Base-by-base conservation (phyloP, 2,888 invertebrate species). In the Aelia acuminata region DNA sequence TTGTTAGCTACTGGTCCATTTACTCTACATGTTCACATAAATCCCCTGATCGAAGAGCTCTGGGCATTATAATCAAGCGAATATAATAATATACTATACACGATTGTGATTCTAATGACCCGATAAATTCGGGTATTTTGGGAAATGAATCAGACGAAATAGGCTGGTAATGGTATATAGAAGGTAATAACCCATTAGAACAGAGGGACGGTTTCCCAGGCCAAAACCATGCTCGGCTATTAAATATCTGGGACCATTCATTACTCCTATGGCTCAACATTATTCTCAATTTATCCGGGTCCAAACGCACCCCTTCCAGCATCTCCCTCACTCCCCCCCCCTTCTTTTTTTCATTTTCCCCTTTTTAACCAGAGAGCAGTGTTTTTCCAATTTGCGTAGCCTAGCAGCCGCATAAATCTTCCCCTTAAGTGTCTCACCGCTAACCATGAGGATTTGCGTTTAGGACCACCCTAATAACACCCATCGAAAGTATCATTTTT, bases 341-440 rank as follows among this genome's bases (percentile, higher is more conserved):
- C 15, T n/a, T 47, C 22, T 80, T 43, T 43, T 80, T n/a, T 80
- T 80, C 20, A 15, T 15, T 70, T 35, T 70, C 35, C 63, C 26
- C 31, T 80, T 80, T 80, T 80, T 80, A 80, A 47, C 80, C 80
- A 39, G 75, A 4, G 75, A 75, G 39, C 75, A 43, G 43, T 80
- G 80, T 80, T 80, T 80, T 80, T 47, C 80, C 80, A 80, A 80
- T 80, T 80, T 47, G 43, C 80, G 80, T 43, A 4, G n/a, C 80
- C 80, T 39, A 80, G 80, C 80, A 80, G 80, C n/a, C 80, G n/a
- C 22, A 80, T 80, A 80, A 80, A 80, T 80, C 80, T n/a, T 11
- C 43, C 43, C 26, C 80, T 80, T 80, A 80, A 80, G 80, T 80
- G 80, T 80, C 80, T 80, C 80, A 80, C 80, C 80, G 80, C 80